Percentiles rank a stretch among this genome's conserved stretches.
Conservation (phyloP, 2,113 vertebrate genomes). For the Piliocolobus tephrosceles region DNA sequence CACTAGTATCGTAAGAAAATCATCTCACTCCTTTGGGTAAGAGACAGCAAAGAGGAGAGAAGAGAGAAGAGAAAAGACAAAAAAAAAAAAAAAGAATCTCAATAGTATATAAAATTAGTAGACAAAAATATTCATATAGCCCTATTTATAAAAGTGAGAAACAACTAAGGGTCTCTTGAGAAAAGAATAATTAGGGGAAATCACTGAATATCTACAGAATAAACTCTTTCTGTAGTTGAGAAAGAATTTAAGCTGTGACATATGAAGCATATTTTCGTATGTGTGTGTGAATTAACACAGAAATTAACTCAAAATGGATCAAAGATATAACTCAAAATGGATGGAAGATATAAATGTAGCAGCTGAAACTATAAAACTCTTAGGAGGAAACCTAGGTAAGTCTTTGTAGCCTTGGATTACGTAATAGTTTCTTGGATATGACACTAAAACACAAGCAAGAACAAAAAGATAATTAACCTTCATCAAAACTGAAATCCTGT, state of each 20-base stretch:
- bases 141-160: not conserved
- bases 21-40: not conserved
- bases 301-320: no score
- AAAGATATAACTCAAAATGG: not conserved
- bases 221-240: not conserved
- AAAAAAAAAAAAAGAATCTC: constrained; percentile 22
- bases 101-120: not conserved
- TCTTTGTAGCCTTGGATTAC: not conserved
- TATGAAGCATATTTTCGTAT: not conserved
- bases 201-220: not conserved
- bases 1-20: not conserved
- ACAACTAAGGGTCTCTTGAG: not conserved
- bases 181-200: not conserved
- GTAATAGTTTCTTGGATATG: not conserved
- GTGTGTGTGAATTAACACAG: no score
- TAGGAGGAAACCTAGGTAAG: not conserved
- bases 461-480: not conserved
- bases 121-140: not conserved
- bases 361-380: not conserved
- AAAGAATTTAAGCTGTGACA: not conserved
- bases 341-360: not conserved
- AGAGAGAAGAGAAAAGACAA: not conserved
- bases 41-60: no score
- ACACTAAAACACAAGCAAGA: not conserved
- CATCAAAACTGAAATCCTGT: not conserved